phyloP scores from a whole-genome alignment of 2,113 vertebrate species.

The Recurvirostra avosetta region DNA sequence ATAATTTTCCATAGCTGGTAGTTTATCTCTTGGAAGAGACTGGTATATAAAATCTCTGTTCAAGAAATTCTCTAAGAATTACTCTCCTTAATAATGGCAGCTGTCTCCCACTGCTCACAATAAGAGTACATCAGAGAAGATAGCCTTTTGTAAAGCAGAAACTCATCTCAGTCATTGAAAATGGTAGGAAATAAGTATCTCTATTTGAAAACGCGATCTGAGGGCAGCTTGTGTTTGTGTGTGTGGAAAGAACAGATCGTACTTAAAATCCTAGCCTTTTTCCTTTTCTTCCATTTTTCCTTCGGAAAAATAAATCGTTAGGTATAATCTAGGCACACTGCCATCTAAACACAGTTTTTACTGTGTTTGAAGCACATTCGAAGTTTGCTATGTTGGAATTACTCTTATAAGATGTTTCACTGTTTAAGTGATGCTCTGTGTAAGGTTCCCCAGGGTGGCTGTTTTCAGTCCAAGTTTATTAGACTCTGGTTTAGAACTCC shows the following conservation, averaged over 20 bases:
- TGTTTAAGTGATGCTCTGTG: background rate
- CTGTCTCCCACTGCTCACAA: background rate
- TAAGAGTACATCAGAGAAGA: background rate
- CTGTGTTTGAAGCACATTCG: background rate
- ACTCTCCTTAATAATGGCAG: background rate
- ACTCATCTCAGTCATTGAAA: background rate
- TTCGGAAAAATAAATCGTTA: background rate
- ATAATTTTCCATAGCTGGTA: background rate
- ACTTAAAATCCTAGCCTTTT: background rate
- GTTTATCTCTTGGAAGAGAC: background rate
- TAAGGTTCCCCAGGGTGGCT: background rate
- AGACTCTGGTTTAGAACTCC: background rate
- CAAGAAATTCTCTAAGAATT: background rate
- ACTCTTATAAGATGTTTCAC: background rate
- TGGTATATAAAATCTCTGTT: background rate
- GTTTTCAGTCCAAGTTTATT: background rate
- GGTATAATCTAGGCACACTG: background rate
- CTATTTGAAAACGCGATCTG: background rate
- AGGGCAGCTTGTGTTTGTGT: background rate
- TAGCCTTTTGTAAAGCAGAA: background rate
- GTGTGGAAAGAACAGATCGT: background rate
- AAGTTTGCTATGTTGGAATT: background rate
- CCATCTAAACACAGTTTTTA: background rate
- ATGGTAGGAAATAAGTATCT: background rate
- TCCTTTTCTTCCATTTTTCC: background rate